A percentile compares a stretch with the other conserved stretches of the same genome.
Evolutionary conservation across 2,888 invertebrate genomes (phyloP).

Genomic region (Cepaea hortensis): DNA sequence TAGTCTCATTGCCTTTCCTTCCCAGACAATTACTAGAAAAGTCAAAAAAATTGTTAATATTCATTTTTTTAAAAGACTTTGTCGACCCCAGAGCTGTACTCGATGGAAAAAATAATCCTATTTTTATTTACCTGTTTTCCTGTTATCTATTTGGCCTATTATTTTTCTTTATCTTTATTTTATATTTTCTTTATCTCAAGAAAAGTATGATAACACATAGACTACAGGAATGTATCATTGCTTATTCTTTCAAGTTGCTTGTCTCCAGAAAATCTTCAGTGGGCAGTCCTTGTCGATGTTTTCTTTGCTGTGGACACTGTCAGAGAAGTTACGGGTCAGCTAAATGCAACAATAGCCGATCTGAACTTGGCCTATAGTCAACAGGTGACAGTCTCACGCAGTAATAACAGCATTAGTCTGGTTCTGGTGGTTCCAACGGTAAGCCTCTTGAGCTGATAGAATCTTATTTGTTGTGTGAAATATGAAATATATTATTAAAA

Average conservation of each 20-base stretch:
- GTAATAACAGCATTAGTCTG: neutral
- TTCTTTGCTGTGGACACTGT: neutral
- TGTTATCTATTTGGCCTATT: too few species aligned
- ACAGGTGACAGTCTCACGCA: conserved; percentile 9
- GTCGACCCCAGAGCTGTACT: too few species aligned
- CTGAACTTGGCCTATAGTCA: conserved; percentile 9
- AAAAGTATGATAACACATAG: too few species aligned
- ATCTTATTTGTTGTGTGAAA: neutral
- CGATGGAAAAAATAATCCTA: too few species aligned
- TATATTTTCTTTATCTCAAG: too few species aligned
- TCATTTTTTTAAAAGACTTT: too few species aligned
- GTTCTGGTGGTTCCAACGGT: conserved; percentile 22
- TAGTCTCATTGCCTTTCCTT: too few species aligned
- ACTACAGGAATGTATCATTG: neutral
- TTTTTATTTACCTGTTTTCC: too few species aligned
- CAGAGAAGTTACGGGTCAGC: conserved; percentile 21
- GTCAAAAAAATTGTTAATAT: too few species aligned
- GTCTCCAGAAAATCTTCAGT: conserved; percentile 15
- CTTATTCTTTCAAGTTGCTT: neutral
- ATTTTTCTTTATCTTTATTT: too few species aligned
- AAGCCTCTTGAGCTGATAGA: neutral
- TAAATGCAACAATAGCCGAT: neutral
- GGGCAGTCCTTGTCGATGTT: conserved; percentile 21
- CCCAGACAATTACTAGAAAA: too few species aligned
- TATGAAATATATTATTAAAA: neutral